Conservation (phyloP, 1,140 invertebrate genomes). For the Dufourea novaeangliae region DNA sequence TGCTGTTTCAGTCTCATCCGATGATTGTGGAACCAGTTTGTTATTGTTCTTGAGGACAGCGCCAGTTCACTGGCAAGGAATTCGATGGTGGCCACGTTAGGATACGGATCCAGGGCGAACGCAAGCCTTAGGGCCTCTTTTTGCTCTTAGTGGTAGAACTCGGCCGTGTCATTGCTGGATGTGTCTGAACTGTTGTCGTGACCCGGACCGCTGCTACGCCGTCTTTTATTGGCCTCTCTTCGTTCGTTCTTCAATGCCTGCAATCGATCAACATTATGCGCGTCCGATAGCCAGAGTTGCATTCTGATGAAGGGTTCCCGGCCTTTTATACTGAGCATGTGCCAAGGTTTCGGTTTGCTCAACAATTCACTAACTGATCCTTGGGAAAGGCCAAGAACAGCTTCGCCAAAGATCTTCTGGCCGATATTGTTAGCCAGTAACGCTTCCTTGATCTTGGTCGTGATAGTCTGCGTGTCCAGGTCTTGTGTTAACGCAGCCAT, state of each 20-base stretch:
- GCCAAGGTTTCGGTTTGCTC: conserved; percentile 99
- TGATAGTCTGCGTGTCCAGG: conserved; percentile 97
- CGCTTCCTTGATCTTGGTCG: conserved; percentile 98
- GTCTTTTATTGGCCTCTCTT: conserved; percentile 93
- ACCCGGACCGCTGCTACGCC: conserved; percentile 89
- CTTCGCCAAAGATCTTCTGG: conserved; percentile 99
- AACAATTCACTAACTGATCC: conserved; percentile 98
- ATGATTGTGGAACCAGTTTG: conserved; percentile 99
- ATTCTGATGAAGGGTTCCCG: conserved; percentile 98
- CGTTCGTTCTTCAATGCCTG: conserved; percentile 94
- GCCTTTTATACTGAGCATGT: conserved; percentile 99
- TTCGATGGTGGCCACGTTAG: conserved; percentile 97
- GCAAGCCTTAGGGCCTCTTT: conserved; percentile 97
- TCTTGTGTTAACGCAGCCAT: conserved; percentile 98
- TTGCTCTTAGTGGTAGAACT: conserved; percentile 97
- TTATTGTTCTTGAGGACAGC: conserved; percentile 97
- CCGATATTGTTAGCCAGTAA: conserved; percentile 98
- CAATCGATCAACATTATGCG: conserved; percentile 94
- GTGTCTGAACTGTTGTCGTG: conserved; percentile 93
- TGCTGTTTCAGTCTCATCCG: conserved; percentile 98
- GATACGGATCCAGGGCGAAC: conserved; percentile 97
- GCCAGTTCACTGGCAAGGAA: conserved; percentile 95
- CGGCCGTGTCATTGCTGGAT: conserved; percentile 93
- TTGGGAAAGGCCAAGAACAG: conserved; percentile 96
- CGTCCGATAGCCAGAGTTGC: conserved; percentile 98